Base-by-base conservation (phyloP, 2,888 invertebrate species). In the Pantelozetes paolii region DNA sequence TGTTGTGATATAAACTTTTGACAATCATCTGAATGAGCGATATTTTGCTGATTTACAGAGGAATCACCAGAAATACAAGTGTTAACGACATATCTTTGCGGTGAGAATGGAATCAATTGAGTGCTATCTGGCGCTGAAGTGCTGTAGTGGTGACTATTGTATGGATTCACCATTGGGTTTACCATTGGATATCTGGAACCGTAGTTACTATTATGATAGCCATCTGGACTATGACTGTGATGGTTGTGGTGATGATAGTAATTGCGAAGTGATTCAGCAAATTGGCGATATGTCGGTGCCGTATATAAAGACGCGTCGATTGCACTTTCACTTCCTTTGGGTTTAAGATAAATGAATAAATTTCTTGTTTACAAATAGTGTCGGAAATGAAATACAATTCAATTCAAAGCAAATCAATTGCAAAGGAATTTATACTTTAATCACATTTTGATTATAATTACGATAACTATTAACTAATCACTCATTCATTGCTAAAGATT, bases 191-290 rank as follows among this genome's bases (percentile, higher is more conserved):
- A n/a, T n/a, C n/a, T n/a, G n/a, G n/a, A n/a, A n/a, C n/a, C n/a
- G 13, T 54, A 54, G 23, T 54, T 54, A 20, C 6, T 54, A n/a
- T 20, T 54, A n/a, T 54, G 54, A 13, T 54, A 54, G 23, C 20
- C n/a, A 13, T 45, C 45, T 2, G 13, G 45, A n/a, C 18, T 45
- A n/a, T 45, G 45, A 11, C 18, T 13, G 26, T 54, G n/a, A 13
- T 54, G 54, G 26, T 54, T 20, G 54, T 54, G 54, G 26, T 54
- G 54, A 26, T 54, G 54, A 26, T 54, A 54, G n/a, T 54, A 54
- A 54, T 23, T 54, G 6, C 54, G 54, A 26, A 54, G 54, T 6
- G 54, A 54, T 54, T 54, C 54, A 2, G 54, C 54, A 54, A 54
- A 54, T 54, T 54, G 54, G 11, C 54, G 54, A 26, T 54, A 54